These are phyloP conservation scores for Clarias pachynema DNA, from an alignment of 2,797 vertebrate genomes.

Conservation along the genomic window DNA sequence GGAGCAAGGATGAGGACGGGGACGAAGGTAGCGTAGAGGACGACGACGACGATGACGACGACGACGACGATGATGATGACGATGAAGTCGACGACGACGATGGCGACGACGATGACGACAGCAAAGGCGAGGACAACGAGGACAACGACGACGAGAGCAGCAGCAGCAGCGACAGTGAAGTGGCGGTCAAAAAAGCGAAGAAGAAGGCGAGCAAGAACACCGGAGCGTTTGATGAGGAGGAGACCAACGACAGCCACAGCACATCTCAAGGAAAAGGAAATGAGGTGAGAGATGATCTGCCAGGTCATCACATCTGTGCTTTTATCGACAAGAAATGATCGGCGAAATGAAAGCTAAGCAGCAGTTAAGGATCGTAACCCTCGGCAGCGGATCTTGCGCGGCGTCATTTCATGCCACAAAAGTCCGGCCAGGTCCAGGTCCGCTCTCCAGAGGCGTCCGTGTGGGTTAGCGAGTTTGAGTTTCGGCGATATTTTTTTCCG, in stretches of 20 bases:
- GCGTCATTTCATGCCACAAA: background rate
- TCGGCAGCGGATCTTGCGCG: background rate
- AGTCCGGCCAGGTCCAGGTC: too few relatives aligned
- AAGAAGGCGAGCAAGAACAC: conserved; percentile 84
- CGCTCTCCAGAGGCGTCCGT: background rate
- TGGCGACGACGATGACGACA: conserved; percentile 31
- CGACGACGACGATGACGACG: conserved; percentile 35
- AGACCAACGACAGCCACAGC: conserved; percentile 96
- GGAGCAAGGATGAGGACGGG: conserved; percentile 74
- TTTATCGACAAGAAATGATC: background rate
- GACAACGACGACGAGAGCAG: conserved; percentile 73
- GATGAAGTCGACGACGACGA: conserved; percentile 62
- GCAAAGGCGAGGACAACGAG: conserved; percentile 42
- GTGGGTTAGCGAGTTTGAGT: background rate
- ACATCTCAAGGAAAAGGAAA: conserved; percentile 95
- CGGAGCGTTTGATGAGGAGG: conserved; percentile 90
- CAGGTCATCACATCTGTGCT: background rate
- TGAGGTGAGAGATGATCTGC: conserved; percentile 78
- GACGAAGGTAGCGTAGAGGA: conserved; percentile 65
- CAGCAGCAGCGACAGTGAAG: conserved; percentile 88
- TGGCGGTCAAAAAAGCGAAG: conserved; percentile 85
- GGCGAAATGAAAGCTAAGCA: background rate
- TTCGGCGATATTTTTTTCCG: background rate
- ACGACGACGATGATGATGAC: conserved; percentile 48
- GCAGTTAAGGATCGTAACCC: background rate